A percentile compares a stretch with the other conserved stretches of the same genome.
Conservation (phyloP, 2,797 vertebrate genomes). For the Stomatorhinus walkeri region DNA sequence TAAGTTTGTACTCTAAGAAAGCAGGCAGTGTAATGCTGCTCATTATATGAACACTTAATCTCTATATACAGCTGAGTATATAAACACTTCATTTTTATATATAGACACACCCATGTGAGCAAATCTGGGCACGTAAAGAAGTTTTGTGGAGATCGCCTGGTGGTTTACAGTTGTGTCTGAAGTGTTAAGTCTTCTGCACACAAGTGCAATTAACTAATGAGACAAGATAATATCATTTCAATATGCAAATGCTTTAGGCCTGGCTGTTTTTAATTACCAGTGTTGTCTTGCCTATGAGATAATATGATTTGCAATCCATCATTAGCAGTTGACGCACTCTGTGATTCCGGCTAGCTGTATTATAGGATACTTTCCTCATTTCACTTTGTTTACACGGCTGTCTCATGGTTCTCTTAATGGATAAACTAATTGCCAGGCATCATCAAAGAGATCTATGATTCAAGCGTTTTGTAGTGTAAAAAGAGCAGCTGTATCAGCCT, state of each 20-base stretch:
- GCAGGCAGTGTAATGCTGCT: not conserved
- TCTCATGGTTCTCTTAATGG: constrained; percentile 64
- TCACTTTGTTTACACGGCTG: constrained; percentile 61
- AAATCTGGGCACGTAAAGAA: not conserved
- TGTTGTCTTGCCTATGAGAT: constrained; percentile 61
- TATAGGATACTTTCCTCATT: constrained; percentile 51
- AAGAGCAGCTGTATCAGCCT: constrained; percentile 57
- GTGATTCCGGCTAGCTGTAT: constrained; percentile 57
- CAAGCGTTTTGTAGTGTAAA: constrained; percentile 68
- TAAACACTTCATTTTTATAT: not conserved
- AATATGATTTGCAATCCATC: constrained; percentile 63
- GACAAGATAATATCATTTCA: constrained; percentile 32
- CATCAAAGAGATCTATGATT: constrained; percentile 51
- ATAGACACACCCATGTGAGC: not conserved
- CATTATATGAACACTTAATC: not conserved
- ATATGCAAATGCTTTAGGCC: constrained; percentile 61
- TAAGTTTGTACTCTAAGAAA: not conserved
- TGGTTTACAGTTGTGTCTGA: constrained; percentile 17
- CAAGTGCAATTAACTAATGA: constrained; percentile 28
- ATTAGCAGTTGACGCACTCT: constrained; percentile 50
- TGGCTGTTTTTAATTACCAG: constrained; percentile 68
- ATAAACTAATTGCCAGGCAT: constrained; percentile 65
- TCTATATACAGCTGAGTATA: not conserved
- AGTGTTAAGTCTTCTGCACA: constrained; percentile 24
- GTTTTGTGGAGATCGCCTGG: not conserved